Base-by-base conservation (phyloP, 2,113 vertebrate species). In the Narcine bancroftii region DNA sequence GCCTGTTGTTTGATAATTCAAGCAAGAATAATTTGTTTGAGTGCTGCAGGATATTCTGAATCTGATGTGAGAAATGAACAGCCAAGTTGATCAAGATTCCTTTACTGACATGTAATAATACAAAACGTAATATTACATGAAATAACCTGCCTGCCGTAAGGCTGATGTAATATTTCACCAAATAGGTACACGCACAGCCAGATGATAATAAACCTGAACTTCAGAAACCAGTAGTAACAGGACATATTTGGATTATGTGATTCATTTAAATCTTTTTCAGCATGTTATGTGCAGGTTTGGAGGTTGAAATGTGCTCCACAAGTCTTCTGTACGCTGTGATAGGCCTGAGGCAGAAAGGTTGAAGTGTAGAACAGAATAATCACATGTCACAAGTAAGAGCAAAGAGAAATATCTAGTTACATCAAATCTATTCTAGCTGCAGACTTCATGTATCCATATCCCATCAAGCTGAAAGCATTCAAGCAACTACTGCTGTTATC, bases 401-500 rank as follows among this genome's bases (percentile, higher is more conserved):
- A 94, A 95, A 96, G 96, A 94, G 95, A 96, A 97, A 94, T 92
- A 93, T 92, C 95, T 98, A 97, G 97, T 98, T 97, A 94, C 95
- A 97, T 97, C 97, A 97, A 94, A 97, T 94, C 94, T 95, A 95
- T 97, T 97, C 95, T 95, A 92, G 87, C 89, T 93, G 92, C 76
- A 83, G 94, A 96, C 95, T 95, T 97, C 96, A 96, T 95, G 95
- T 97, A 96, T 96, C 95, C 95, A 94, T 95, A 96, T 96, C 95
- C 95, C 96, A 96, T 96, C 96, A 95, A 95, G 96, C 96, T 97
- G 96, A 97, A 96, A 97, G 97, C 97, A 96, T 97, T 96, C 95
- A 97, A 96, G 96, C 96, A 94, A 95, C 96, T 95, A 96, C 95
- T 96, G 95, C 96, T 95, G 96, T 97, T 97, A 96, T 97, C 96